These are phyloP conservation scores for Nycticorax nycticorax DNA, from an alignment of 2,113 vertebrate genomes.

Conservation along the genomic window DNA sequence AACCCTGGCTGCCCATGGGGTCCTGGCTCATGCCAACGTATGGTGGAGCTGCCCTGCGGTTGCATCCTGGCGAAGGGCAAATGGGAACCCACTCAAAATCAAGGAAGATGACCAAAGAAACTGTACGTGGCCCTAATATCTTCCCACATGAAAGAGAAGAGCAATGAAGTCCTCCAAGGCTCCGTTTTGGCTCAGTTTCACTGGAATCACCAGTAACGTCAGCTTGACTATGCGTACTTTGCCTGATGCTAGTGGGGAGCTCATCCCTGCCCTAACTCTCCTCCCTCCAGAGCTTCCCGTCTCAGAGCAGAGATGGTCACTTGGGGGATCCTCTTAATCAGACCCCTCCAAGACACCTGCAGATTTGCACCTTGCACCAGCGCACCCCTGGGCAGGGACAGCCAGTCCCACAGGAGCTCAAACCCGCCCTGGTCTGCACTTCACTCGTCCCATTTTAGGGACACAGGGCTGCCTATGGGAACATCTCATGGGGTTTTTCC, in stretches of 20 bases:
- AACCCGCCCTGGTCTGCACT: not conserved
- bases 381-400: not conserved
- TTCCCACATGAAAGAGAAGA: not conserved
- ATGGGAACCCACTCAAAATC: not conserved
- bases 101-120: not conserved
- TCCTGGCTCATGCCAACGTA: accelerated
- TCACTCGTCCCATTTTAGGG: not conserved
- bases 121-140: accelerated
- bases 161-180: not conserved
- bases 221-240: not conserved
- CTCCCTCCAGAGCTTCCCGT: not conserved
- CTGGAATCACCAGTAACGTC: not conserved
- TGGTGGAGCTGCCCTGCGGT: accelerated
- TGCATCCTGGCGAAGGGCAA: accelerated
- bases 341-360: not conserved
- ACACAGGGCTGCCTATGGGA: accelerated
- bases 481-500: not conserved
- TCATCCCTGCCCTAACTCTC: not conserved
- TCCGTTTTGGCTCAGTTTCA: not conserved
- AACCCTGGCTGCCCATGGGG: accelerated
- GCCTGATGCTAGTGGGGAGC: not conserved
- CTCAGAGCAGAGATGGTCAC: not conserved
- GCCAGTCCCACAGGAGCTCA: accelerated
- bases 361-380: not conserved
- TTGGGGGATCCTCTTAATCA: too few relatives aligned